Evolutionary conservation across 2,113 vertebrate species (phyloP).

Genomic region (Syngnathus typhle): DNA sequence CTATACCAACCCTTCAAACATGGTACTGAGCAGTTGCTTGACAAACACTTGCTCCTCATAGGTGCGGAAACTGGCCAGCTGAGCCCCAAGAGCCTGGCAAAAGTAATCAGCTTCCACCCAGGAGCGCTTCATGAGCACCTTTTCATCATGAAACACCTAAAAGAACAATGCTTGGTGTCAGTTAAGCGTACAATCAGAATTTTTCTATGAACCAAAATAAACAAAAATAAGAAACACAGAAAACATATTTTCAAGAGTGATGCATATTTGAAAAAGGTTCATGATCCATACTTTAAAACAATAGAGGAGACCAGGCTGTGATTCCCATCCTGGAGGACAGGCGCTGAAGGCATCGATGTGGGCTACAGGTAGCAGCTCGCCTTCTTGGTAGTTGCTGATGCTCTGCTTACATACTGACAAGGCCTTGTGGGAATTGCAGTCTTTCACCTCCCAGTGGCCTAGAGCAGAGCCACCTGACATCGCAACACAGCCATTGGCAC

Average conservation of each 20-base stretch:
- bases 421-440: constrained; percentile 79
- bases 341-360: constrained; percentile 67
- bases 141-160: constrained; percentile 93
- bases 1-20: constrained; percentile 82
- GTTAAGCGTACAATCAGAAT: too few relatives aligned
- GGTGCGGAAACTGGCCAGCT: constrained; percentile 88
- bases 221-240: not conserved
- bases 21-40: constrained; percentile 77
- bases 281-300: constrained; percentile 83
- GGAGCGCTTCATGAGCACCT: constrained; percentile 85
- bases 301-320: constrained; percentile 67
- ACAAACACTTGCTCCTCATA: constrained; percentile 85
- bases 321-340: constrained; percentile 84
- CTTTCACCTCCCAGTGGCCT: constrained; percentile 89
- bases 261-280: not conserved
- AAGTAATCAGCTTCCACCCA: constrained; percentile 88
- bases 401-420: constrained; percentile 84
- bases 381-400: constrained; percentile 58
- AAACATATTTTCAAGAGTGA: not conserved
- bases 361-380: constrained; percentile 43
- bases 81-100: constrained; percentile 86
- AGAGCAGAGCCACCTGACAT: constrained; percentile 72
- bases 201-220: not conserved
- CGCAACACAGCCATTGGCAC: constrained; percentile 80
- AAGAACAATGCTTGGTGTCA: not conserved